Evolutionary conservation across 2,888 invertebrate genomes (phyloP).

Genomic region (Ypsolopha sequella): DNA sequence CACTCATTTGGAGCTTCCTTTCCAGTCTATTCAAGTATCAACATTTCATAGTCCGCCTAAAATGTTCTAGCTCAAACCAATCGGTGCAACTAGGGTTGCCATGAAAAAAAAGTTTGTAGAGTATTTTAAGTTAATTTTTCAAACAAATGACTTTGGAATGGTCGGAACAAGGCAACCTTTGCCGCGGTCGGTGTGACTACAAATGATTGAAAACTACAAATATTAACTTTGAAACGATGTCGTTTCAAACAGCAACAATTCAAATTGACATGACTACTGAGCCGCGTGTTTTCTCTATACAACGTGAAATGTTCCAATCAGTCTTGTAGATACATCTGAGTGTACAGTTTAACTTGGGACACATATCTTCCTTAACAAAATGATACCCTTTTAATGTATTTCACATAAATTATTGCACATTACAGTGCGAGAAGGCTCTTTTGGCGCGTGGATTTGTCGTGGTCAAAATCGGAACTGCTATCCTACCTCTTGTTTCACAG

Average conservation of each 20-base stretch:
- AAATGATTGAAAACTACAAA: not conserved
- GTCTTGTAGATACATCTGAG: conserved; percentile 44
- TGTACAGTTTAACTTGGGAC: conserved; percentile 43
- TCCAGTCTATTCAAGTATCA: not conserved
- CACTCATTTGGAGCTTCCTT: no score
- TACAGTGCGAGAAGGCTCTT: conserved; percentile 15
- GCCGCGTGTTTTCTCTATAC: conserved; percentile 31
- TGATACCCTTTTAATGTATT: conserved; percentile 29
- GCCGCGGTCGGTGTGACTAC: not conserved
- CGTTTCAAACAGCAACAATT: conserved; percentile 7
- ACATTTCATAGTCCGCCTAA: not conserved
- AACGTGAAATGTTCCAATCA: conserved; percentile 58
- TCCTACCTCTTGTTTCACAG: no score
- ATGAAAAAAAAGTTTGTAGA: not conserved
- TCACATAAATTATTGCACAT: conserved; percentile 64
- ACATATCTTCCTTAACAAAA: conserved; percentile 39
- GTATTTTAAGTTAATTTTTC: not conserved
- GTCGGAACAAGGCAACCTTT: not conserved
- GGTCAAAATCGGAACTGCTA: no score
- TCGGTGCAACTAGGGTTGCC: not conserved
- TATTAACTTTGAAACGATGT: conserved; percentile 7
- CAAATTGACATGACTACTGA: conserved; percentile 57
- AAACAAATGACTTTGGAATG: not conserved
- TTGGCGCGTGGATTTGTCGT: not conserved
- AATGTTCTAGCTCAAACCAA: not conserved